Evolutionary conservation across 2,888 invertebrate genomes (phyloP), one percentile per base, ranked within the genome.

Genomic region (Amphipoea oculea): DNA sequence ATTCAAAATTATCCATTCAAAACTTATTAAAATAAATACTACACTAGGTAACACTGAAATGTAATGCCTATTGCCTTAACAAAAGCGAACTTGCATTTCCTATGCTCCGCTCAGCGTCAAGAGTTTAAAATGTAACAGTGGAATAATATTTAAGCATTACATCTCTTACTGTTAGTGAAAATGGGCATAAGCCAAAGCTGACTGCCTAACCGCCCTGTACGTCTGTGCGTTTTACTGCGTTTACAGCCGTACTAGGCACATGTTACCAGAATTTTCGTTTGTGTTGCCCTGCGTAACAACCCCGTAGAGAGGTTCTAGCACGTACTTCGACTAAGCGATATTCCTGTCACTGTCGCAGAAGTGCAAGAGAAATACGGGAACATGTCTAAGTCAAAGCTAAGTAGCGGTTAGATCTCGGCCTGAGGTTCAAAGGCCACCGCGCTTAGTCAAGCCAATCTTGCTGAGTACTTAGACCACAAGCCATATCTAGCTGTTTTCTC

Each of bases 371-470:
- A 23, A 69, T 48, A 51, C 9, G 14, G 14, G 36, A 51, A 36
- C 14, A 51, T 70, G 69, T 51, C 23, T 70, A 14, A 69, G 7
- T 23, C 4, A 36, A 36, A 14, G 7, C 14, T 7, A 23, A 36
- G 4, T 29, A 36, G 4, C 14, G 6, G 51, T 7, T 36, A 4
- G 7, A 51, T 36, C 9, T 51, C 14, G 69, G 36, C 20, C 20
- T 36, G 51, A 70, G 14, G 69, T 70, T 23, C n/a, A 74, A 73
- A 73, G 40, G 9, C n/a, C n/a, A 51, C 12, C 36, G 17, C n/a
- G 12, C n/a, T 71, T 72, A 72, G 7, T 72, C n/a, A n/a, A 51
- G 48, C n/a, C n/a, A 48, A 51, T 29, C 73, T 54, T 29, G 29
- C 23, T 17, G 23, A 29, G 51, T 29, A 42, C 7, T 29, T 42